phyloP scores from a whole-genome alignment of 37 sponge, comb jelly and placozoan species.

The Hormiphora californensis region DNA sequence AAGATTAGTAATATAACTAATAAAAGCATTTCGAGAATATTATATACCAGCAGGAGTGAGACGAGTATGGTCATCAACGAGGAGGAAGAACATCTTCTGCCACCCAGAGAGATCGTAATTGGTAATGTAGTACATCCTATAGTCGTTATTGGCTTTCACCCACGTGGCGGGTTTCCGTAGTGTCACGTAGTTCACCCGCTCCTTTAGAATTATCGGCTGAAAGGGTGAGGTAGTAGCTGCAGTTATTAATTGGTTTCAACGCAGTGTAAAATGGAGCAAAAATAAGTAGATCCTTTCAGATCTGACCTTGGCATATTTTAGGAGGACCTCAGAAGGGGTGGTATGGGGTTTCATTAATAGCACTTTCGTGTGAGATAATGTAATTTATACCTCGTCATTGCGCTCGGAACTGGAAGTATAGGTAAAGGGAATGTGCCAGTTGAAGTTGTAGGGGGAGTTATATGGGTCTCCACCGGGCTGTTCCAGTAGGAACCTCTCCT shows the following conservation, averaged over 20 bases:
- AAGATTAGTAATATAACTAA: no score
- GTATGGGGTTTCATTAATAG: no score
- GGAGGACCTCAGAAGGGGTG: no score
- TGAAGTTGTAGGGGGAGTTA: conserved; percentile 38
- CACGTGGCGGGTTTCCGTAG: conserved; percentile 21
- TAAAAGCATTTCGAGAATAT: no score
- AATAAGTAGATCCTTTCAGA: no score
- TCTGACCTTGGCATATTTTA: no score
- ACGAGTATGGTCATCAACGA: background rate
- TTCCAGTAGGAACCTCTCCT: conserved; percentile 27
- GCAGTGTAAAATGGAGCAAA: no score
- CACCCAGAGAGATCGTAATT: conserved; percentile 37
- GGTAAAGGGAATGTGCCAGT: conserved; percentile 47
- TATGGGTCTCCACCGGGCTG: background rate
- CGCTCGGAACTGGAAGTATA: conserved; percentile 5
- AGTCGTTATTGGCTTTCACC: conserved; percentile 51
- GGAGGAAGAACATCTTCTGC: conserved; percentile 24
- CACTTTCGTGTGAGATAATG: no score
- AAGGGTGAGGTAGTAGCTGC: no score
- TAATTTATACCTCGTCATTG: conserved; percentile 21
- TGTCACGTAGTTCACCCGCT: background rate
- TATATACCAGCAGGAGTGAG: background rate
- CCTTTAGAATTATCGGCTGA: conserved; percentile 22
- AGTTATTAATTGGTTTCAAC: no score
- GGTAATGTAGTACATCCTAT: conserved; percentile 48